Conservation (phyloP, 2,888 invertebrate genomes). For the Mesochorus sp. region DNA sequence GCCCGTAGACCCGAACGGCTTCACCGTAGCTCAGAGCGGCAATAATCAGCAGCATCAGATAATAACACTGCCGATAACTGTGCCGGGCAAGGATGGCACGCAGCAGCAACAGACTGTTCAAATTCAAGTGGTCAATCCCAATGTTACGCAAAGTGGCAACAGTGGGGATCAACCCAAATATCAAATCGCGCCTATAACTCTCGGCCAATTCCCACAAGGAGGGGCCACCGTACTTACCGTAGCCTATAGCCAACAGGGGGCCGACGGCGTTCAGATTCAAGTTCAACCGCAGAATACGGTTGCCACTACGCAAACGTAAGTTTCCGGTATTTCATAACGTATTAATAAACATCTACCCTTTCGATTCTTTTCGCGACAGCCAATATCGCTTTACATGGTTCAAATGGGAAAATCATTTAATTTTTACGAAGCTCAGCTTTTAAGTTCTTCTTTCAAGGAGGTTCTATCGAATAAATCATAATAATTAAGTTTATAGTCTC, state of each 20-base stretch:
- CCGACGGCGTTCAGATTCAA: constrained; percentile 83
- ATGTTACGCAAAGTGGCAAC: constrained; percentile 82
- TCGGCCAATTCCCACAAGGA: constrained; percentile 89
- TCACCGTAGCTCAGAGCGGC: constrained; percentile 78
- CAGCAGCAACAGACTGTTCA: constrained; percentile 88
- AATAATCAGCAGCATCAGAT: constrained; percentile 85
- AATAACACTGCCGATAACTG: constrained; percentile 90
- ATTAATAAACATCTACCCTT: no score
- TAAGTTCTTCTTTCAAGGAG: no score
- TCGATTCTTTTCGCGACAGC: no score
- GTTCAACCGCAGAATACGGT: constrained; percentile 81
- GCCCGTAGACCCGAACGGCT: constrained; percentile 84
- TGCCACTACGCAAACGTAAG: constrained; percentile 81
- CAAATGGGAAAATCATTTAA: no score
- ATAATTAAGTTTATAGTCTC: neutral
- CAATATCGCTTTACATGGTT: no score
- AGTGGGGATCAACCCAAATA: constrained; percentile 87
- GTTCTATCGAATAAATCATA: neutral
- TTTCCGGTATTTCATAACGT: no score
- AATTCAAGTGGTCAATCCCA: constrained; percentile 88
- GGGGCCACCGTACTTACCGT: constrained; percentile 89
- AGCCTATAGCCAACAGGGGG: constrained; percentile 86
- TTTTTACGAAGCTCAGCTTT: no score
- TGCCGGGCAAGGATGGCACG: constrained; percentile 90
- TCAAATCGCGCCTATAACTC: constrained; percentile 89